phyloP scores from a whole-genome alignment of 2,888 invertebrate genomes.

The Sceliomorpha sp. region DNA sequence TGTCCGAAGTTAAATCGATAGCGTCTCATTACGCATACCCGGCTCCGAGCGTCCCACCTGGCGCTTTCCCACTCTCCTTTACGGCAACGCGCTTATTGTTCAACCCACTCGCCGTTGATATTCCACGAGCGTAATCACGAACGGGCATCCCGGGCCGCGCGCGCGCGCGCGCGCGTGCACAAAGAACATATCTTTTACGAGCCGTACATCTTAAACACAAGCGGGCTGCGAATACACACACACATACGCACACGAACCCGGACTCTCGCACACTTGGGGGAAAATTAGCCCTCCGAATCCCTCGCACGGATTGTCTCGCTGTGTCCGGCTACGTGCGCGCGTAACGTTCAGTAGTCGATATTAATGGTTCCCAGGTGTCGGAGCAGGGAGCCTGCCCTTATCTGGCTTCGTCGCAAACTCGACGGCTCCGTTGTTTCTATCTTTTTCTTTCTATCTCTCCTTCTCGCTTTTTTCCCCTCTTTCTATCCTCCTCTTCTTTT shows the following conservation, averaged over 20 bases:
- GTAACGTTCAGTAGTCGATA: slow-evolving; percentile 35
- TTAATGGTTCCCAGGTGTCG: slow-evolving; percentile 48
- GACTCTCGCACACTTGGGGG: slow-evolving; percentile 6
- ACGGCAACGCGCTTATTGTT: slow-evolving; percentile 44
- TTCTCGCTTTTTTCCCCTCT: background rate
- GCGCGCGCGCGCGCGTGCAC: slow-evolving; percentile 26
- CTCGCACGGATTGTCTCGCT: slow-evolving; percentile 32
- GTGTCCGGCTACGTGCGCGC: slow-evolving; percentile 37
- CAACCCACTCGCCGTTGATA: slow-evolving; percentile 35
- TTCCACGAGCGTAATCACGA: slow-evolving; percentile 28
- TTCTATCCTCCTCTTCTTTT: slow-evolving; percentile 5
- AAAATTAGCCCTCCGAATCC: slow-evolving; percentile 35
- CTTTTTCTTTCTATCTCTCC: background rate
- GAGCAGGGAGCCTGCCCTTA: slow-evolving; percentile 44
- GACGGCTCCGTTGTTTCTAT: slow-evolving; percentile 25
- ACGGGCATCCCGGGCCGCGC: slow-evolving; percentile 28
- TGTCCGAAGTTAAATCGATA: slow-evolving; percentile 51
- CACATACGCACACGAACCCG: slow-evolving; percentile 7
- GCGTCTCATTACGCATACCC: slow-evolving; percentile 54
- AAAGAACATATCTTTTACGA: slow-evolving; percentile 19
- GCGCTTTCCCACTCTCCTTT: slow-evolving; percentile 42
- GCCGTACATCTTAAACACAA: slow-evolving; percentile 15
- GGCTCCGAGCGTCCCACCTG: slow-evolving; percentile 54
- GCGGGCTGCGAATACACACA: slow-evolving; percentile 3
- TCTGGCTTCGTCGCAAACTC: slow-evolving; percentile 48